Base-by-base conservation (phyloP, 2,797 vertebrate species). In the Acanthiza pusilla region DNA sequence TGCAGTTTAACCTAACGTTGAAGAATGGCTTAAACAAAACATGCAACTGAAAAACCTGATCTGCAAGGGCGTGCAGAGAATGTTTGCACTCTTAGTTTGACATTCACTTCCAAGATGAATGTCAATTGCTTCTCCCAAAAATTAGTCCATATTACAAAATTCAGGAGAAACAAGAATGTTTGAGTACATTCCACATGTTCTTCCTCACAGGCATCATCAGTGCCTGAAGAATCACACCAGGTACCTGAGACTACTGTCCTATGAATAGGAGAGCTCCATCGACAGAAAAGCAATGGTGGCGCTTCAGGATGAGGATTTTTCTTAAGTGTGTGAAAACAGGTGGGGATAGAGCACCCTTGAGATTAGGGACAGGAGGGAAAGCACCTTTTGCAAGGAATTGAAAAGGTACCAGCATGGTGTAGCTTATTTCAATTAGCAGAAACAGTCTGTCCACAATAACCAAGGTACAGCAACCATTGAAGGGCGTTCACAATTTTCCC, bases 151-250 rank as follows among this genome's bases (percentile, higher is more conserved):
- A 8, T 17, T 38, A 61, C 16, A 57, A 67, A 65, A 61, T 26
- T 60, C 23, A 38, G 7, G 27, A 55, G 13, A 15, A 75, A 72
- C 4, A 12, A 27, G 29, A 43, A 32, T 3, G 2, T n/a, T 92
- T 36, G 55, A 48, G 32, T 5, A 20, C 4, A 3, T 84, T 71
- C 42, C 68, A 10, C 20, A n/a, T 63, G 21, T 25, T 81, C 50
- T 84, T 45, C 36, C 25, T 66, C 19, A 2, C 0, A 38, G 15
- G 12, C 36, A 61, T n/a, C 3, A 0, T 3, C 50, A 45, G 1
- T 9, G 36, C 32, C 38, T 68, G 16, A 21, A 47, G 40, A 47
- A 21, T 25, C 63, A 30, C 55, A 40, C 7, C 40, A 10, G 4
- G 63, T 6, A 15, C 40, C 29, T 16, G 13, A 45, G 23, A 53